A percentile compares a stretch with the other conserved stretches of the same genome.
Conservation (phyloP, 2,888 invertebrate genomes). For the Perizoma flavofasciatum region DNA sequence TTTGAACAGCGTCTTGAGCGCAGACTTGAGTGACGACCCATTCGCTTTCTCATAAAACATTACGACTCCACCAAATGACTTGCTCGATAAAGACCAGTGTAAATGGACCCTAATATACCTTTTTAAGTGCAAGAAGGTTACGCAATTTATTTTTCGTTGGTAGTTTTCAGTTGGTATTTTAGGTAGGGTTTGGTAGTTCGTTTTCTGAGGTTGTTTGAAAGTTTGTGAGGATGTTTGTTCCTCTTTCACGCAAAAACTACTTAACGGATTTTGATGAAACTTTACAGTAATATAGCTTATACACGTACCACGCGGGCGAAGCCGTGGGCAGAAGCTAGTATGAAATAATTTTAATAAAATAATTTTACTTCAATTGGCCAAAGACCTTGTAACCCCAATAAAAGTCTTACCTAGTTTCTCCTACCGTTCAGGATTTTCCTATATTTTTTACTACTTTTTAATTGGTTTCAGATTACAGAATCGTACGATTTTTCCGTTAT, state of each 20-base stretch:
- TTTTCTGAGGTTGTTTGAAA: neutral
- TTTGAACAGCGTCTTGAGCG: constrained; percentile 35
- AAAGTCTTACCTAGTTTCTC: neutral
- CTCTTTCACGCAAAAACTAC: too few species aligned
- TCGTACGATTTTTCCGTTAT: constrained; percentile 9
- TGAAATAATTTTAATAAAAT: too few species aligned
- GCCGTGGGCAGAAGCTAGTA: too few species aligned
- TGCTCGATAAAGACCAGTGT: constrained; percentile 31
- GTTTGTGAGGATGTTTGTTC: too few species aligned
- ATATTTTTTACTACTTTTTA: constrained; percentile 15
- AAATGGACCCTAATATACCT: constrained; percentile 28
- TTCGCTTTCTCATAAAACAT: constrained; percentile 56
- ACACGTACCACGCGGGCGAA: too few species aligned
- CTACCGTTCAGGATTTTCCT: neutral
- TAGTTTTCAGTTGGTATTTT: constrained; percentile 15
- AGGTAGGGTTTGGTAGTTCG: constrained; percentile 13
- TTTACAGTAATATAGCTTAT: too few species aligned
- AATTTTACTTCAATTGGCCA: too few species aligned
- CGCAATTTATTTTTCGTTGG: constrained; percentile 24
- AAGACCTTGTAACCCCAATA: neutral
- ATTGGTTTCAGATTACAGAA: constrained; percentile 19
- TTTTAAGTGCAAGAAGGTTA: constrained; percentile 26
- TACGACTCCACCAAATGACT: constrained; percentile 45
- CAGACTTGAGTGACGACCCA: constrained; percentile 42
- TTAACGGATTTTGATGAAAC: too few species aligned